Percentiles rank a stretch among this genome's conserved stretches.
These are phyloP conservation scores for Rallus limicola DNA, from an alignment of 2,113 vertebrate genomes.

Conservation along the genomic window DNA sequence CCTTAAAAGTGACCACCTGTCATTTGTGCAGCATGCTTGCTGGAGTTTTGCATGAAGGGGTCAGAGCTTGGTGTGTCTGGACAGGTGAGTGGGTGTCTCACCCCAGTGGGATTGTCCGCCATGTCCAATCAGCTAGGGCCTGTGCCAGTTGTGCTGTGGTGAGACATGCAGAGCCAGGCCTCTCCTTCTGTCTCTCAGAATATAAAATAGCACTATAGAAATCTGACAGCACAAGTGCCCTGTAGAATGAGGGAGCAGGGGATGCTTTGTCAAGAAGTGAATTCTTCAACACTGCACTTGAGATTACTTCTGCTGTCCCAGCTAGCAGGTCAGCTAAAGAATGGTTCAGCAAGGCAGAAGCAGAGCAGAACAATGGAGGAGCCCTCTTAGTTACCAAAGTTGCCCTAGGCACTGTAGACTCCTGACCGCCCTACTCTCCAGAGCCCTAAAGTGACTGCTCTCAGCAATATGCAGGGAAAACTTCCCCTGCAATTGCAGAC, in stretches of 20 bases:
- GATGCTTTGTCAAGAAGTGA: not conserved
- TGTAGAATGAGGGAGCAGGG: not conserved
- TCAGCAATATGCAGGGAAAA: not conserved
- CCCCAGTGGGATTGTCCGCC: fast-evolving
- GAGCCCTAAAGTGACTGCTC: not conserved
- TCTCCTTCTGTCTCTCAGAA: too few species aligned
- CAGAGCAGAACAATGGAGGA: not conserved
- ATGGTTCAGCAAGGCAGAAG: not conserved
- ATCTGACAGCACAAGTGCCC: too few species aligned
- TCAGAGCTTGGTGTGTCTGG: too few species aligned
- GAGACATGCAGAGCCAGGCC: fast-evolving
- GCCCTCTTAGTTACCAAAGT: too few species aligned
- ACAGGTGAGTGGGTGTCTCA: fast-evolving
- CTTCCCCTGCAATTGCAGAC: not conserved
- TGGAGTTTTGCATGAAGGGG: too few species aligned
- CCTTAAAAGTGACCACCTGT: fast-evolving
- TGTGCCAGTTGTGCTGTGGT: too few species aligned
- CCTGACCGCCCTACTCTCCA: fast-evolving
- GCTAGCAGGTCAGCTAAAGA: not conserved
- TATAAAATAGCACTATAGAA: not conserved
- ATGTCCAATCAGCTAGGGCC: not conserved
- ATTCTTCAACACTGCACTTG: not conserved
- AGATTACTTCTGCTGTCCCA: not conserved
- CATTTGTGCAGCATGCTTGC: too few species aligned
- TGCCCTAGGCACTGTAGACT: too few species aligned